Conservation (phyloP, 2,888 invertebrate species). For the Brassicogethes aeneus region DNA sequence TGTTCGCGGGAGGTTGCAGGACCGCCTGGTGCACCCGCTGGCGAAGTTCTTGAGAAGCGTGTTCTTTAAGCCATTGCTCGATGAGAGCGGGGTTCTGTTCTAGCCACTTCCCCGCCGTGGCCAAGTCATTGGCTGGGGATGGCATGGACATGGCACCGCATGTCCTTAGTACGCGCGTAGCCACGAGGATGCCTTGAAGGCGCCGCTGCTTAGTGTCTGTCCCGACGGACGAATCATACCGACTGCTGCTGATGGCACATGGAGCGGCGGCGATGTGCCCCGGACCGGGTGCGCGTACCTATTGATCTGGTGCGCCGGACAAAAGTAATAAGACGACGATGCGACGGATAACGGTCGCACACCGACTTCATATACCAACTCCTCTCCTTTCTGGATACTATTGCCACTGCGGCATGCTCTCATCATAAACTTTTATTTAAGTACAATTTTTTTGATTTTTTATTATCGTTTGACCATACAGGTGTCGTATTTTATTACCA, state of each 20-base stretch:
- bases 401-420: too few species aligned
- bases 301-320: slow-evolving; percentile 35
- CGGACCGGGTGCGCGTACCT: slow-evolving; percentile 34
- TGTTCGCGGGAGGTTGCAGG: slow-evolving; percentile 11
- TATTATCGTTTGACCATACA: too few species aligned
- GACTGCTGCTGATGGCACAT: slow-evolving; percentile 23
- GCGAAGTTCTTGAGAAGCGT: slow-evolving; percentile 51
- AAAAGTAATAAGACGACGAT: too few species aligned
- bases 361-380: too few species aligned
- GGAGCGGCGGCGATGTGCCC: slow-evolving; percentile 18
- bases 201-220: slow-evolving; percentile 1
- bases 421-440: too few species aligned
- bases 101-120: slow-evolving; percentile 38
- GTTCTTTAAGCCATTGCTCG: slow-evolving; percentile 70
- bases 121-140: slow-evolving; percentile 36
- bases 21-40: slow-evolving; percentile 33
- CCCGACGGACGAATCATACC: slow-evolving; percentile 9
- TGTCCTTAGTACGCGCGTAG: slow-evolving; percentile 28
- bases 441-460: too few species aligned
- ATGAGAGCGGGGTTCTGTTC: slow-evolving; percentile 59
- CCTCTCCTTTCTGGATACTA: too few species aligned
- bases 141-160: slow-evolving; percentile 38
- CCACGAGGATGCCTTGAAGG: slow-evolving; percentile 30
- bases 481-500: too few species aligned
- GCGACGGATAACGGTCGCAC: too few species aligned